phyloP scores from a whole-genome alignment of 2,888 invertebrate genomes.

The Cryptus viduatorius region DNA sequence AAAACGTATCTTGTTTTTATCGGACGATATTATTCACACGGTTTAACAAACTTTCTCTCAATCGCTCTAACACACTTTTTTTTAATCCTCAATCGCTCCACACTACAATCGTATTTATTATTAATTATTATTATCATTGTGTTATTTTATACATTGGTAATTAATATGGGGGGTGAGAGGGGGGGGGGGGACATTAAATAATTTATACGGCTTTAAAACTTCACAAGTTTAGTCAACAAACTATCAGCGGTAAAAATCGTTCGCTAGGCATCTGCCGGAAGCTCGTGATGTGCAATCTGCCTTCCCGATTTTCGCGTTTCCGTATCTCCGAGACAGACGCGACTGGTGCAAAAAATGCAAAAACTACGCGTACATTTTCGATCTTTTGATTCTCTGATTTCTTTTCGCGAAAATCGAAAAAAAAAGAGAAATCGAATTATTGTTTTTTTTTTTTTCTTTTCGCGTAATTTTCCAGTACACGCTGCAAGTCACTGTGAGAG shows the following conservation, averaged over 20 bases:
- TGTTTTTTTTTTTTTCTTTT: conserved; percentile 16
- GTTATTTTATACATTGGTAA: conserved; percentile 20
- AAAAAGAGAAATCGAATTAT: background rate
- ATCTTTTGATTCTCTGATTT: background rate
- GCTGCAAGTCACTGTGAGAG: conserved; percentile 58
- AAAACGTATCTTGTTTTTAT: conserved; percentile 72
- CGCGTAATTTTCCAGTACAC: conserved; percentile 49
- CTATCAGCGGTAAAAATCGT: conserved; percentile 78
- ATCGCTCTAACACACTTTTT: conserved; percentile 37
- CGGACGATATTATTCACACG: conserved; percentile 66
- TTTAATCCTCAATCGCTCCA: conserved; percentile 50
- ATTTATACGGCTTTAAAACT: conserved; percentile 71
- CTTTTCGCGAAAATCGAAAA: background rate
- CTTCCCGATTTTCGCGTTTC: conserved; percentile 57
- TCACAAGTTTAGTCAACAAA: conserved; percentile 72
- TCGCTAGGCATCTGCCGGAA: conserved; percentile 76
- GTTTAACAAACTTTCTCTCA: conserved; percentile 64
- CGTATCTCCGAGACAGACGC: conserved; percentile 33
- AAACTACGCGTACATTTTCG: background rate
- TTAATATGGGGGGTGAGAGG: conserved; percentile 10
- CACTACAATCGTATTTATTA: conserved; percentile 41
- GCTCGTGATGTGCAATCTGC: conserved; percentile 68
- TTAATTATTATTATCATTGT: conserved; percentile 21
- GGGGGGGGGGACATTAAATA: conserved; percentile 61
- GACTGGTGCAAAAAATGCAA: conserved; percentile 1